Evolutionary conservation across 1,140 invertebrate genomes (phyloP).

Genomic region (Pantala flavescens): DNA sequence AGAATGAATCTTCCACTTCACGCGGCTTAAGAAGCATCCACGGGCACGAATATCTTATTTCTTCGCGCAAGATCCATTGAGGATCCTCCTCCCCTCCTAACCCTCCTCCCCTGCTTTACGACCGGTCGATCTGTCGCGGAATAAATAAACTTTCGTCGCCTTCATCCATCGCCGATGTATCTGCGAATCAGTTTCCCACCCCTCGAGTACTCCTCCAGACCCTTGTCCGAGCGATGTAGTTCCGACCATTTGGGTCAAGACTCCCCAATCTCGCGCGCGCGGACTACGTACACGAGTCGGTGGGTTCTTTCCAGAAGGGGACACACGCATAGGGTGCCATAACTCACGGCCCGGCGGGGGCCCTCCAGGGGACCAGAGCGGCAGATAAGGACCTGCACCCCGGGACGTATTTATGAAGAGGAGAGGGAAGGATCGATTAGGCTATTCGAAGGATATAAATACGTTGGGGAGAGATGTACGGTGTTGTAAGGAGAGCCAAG

Average conservation of each 20-base stretch:
- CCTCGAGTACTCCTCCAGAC: no score
- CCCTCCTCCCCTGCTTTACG: no score
- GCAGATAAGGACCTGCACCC: not conserved
- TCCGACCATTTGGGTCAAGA: not conserved
- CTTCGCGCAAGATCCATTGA: no score
- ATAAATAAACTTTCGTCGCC: no score
- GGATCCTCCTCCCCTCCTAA: no score
- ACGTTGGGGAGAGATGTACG: not conserved
- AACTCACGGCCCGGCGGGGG: not conserved
- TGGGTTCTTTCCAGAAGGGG: no score
- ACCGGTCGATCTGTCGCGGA: no score
- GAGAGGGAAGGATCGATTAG: not conserved
- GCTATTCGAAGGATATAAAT: not conserved
- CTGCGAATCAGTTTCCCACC: no score
- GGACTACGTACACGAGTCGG: not conserved
- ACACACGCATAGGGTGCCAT: not conserved
- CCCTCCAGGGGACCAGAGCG: not conserved
- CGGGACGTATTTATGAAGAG: not conserved
- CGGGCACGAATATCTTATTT: no score
- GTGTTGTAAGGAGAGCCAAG: not conserved
- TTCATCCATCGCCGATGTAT: no score
- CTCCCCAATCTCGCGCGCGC: not conserved
- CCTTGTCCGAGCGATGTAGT: not conserved
- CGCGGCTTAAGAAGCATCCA: no score
- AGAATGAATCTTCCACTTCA: no score